These are phyloP conservation scores for Artemisiospiza belli DNA, from an alignment of 2,113 vertebrate genomes.

Conservation along the genomic window DNA sequence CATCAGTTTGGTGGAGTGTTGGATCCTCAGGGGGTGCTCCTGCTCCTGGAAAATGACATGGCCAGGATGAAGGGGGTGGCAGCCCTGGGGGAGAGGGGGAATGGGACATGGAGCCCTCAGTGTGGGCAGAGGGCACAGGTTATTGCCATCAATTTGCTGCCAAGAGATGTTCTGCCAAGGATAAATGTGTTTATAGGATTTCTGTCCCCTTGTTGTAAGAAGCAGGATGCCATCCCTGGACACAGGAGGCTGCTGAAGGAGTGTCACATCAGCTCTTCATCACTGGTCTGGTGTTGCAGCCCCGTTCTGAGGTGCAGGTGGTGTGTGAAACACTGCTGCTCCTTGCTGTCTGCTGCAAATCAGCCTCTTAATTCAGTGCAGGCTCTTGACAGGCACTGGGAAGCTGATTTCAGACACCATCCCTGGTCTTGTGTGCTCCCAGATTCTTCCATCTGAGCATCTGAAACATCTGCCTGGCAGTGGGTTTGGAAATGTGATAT, in stretches of 20 bases:
- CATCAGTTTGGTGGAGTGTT: neutral
- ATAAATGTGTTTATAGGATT: neutral
- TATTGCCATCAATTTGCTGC: neutral
- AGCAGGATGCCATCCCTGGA: neutral
- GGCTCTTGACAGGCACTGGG: neutral
- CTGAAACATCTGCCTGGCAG: neutral
- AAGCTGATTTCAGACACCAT: neutral
- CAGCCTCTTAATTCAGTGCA: neutral
- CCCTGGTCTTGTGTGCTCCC: fast-evolving
- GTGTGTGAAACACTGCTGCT: neutral
- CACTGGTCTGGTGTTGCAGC: neutral
- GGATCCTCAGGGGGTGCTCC: neutral
- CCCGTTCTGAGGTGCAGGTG: neutral
- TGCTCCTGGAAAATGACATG: neutral
- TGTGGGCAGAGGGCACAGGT: neutral
- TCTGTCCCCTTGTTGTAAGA: neutral
- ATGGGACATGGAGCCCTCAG: neutral
- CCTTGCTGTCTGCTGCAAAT: fast-evolving
- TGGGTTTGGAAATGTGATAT: neutral
- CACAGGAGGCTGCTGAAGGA: neutral
- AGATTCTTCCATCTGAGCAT: neutral
- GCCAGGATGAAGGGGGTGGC: neutral
- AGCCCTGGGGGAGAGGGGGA: neutral
- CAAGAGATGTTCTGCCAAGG: neutral
- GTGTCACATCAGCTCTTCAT: conserved; percentile 1